Conservation (phyloP, 2,888 invertebrate species). For the Allacma fusca region DNA sequence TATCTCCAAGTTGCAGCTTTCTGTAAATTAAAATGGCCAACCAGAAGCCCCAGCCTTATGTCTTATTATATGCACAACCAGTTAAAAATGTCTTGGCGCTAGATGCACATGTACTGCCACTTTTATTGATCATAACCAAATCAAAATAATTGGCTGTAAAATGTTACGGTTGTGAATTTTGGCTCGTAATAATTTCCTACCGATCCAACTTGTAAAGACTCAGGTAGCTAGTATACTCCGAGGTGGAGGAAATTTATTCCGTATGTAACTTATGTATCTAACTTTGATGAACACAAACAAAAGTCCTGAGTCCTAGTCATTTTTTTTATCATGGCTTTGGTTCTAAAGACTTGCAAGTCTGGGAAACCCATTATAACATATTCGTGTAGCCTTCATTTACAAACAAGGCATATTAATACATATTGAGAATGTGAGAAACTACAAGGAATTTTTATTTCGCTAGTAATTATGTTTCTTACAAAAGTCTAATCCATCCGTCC, state of each 20-base stretch:
- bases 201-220: too few relatives aligned
- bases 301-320: too few relatives aligned
- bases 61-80: not conserved
- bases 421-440: too few relatives aligned
- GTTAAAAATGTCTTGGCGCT: not conserved
- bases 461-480: too few relatives aligned
- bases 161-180: not conserved
- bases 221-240: not conserved
- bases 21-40: not conserved
- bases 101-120: not conserved
- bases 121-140: slow-evolving; percentile 18
- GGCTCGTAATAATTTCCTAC: not conserved
- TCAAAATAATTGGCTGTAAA: slow-evolving; percentile 33
- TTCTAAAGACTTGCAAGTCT: too few relatives aligned
- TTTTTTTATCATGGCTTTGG: too few relatives aligned
- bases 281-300: too few relatives aligned
- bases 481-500: not conserved
- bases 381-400: too few relatives aligned
- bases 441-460: too few relatives aligned
- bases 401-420: too few relatives aligned
- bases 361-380: too few relatives aligned
- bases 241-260: not conserved
- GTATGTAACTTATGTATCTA: too few relatives aligned
- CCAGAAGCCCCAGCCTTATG: not conserved
- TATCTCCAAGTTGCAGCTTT: not conserved